Conservation (phyloP, 2,797 vertebrate species). For the Myotis myotis region DNA sequence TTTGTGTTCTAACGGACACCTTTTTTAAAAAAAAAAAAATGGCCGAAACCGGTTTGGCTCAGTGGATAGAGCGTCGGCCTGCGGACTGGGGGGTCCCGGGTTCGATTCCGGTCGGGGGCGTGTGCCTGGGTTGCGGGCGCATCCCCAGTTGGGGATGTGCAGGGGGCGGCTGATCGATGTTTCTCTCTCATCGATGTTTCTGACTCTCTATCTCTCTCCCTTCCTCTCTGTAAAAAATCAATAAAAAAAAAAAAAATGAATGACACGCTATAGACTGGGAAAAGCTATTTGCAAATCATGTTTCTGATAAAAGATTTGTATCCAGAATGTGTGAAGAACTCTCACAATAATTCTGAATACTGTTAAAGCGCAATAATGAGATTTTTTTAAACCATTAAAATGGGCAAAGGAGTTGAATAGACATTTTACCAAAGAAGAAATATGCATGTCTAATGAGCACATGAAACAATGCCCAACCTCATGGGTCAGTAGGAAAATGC, state of each 20-base stretch:
- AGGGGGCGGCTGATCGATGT: too few relatives aligned
- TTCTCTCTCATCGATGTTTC: too few relatives aligned
- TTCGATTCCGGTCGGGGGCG: too few relatives aligned
- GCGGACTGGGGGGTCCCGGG: too few relatives aligned
- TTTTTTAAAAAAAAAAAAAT: neutral
- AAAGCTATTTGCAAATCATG: neutral
- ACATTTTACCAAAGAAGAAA: neutral
- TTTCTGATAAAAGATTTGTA: neutral
- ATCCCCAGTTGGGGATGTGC: too few relatives aligned
- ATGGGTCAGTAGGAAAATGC: neutral
- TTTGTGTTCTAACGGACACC: accelerated
- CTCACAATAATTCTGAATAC: neutral
- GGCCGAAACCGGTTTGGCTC: too few relatives aligned
- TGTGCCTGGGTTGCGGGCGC: too few relatives aligned
- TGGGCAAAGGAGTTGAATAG: neutral
- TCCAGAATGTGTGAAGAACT: neutral
- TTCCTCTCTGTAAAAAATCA: too few relatives aligned
- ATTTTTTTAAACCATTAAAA: neutral
- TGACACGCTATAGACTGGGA: neutral
- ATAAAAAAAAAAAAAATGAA: neutral
- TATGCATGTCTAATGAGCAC: neutral
- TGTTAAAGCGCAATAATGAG: neutral
- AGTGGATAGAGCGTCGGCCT: too few relatives aligned
- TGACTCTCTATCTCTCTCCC: too few relatives aligned
- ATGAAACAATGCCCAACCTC: neutral